phyloP scores from a whole-genome alignment of 92 coral and sea anemone species.

The Zoanthus gigantus region DNA sequence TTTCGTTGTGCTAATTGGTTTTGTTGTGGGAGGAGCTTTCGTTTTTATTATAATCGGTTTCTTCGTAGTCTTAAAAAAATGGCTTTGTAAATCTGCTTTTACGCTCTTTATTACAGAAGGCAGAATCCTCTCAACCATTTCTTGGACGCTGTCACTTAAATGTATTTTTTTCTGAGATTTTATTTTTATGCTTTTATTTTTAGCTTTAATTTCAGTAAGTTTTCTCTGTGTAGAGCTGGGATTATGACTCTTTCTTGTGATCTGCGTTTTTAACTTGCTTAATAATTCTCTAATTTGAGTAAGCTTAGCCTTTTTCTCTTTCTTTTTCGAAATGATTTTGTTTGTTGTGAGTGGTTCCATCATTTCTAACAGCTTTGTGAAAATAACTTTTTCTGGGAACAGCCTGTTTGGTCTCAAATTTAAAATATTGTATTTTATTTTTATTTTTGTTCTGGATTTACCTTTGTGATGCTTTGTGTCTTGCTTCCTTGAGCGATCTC shows the following conservation, averaged over 20 bases:
- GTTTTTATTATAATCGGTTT: slow-evolving; percentile 18
- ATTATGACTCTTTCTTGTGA: not conserved
- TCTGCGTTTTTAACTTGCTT: not conserved
- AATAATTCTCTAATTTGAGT: not conserved
- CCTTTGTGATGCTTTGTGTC: slow-evolving; percentile 27
- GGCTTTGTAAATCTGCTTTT: slow-evolving; percentile 45
- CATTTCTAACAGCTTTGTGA: slow-evolving; percentile 72
- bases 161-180: slow-evolving; percentile 13
- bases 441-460: slow-evolving; percentile 28
- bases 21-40: slow-evolving; percentile 48
- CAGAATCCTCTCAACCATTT: slow-evolving; percentile 66
- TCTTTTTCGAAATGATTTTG: slow-evolving; percentile 25
- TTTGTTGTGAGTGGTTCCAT: slow-evolving; percentile 63
- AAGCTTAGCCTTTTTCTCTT: slow-evolving; percentile 25
- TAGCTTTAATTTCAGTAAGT: slow-evolving; percentile 1
- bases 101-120: slow-evolving; percentile 76
- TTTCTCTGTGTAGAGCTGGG: slow-evolving; percentile 26
- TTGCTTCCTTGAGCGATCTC: slow-evolving; percentile 37
- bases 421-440: not conserved
- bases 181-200: not conserved
- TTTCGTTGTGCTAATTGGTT: slow-evolving; percentile 35
- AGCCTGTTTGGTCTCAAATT: not conserved
- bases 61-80: not conserved
- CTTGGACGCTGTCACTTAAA: slow-evolving; percentile 44
- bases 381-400: slow-evolving; percentile 56